Evolutionary conservation across 2,113 vertebrate species (phyloP), one percentile per base, ranked within the genome.

Genomic region (Hylia prasina): DNA sequence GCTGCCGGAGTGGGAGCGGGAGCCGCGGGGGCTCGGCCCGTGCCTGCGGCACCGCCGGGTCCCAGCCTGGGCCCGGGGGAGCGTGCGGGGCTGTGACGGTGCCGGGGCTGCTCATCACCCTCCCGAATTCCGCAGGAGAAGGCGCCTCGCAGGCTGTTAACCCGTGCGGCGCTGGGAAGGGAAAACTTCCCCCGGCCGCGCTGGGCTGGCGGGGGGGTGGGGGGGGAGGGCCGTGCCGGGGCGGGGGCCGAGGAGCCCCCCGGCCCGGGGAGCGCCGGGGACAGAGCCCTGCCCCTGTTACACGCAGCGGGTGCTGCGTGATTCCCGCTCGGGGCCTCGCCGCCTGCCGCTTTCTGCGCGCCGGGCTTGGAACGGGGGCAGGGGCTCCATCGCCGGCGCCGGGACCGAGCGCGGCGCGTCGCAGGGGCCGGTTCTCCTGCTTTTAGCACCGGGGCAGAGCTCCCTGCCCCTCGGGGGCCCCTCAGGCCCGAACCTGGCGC

Each of bases 281-380:
- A 20, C 63, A 57, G 30, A 66, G 79, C 44, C 40, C 51, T 28
- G 83, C 8, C 12, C 25, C 58, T 63, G 47, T 2, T 23, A 10
- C 2, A 0, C 1, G 50, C 71, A 31, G 72, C 66, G 15, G 66
- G 65, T 63, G 9, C 56, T 4, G 66, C 1, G 14, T 0, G 30
- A 6, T 13, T 33, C 30, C 68, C 4, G 42, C 58, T 7, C 35
- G 53, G 22, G 73, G 82, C 42, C 64, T 20, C 1, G 3, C 37
- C 2, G 1, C 68, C 27, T 0, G 3, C 37, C 1, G 1, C 2
- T 24, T 9, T 27, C 78, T 8, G 30, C 1, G 60, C 17, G 7
- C 2, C 56, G 22, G 51, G 35, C 61, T 31, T 2, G 42, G 4
- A 15, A 28, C 45, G 0, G 3, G 2, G 28, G 3, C 64, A 6